Evolutionary conservation across 2,888 invertebrate genomes (phyloP), one percentile per base, ranked within the genome.

Genomic region (Macrophya annulata): DNA sequence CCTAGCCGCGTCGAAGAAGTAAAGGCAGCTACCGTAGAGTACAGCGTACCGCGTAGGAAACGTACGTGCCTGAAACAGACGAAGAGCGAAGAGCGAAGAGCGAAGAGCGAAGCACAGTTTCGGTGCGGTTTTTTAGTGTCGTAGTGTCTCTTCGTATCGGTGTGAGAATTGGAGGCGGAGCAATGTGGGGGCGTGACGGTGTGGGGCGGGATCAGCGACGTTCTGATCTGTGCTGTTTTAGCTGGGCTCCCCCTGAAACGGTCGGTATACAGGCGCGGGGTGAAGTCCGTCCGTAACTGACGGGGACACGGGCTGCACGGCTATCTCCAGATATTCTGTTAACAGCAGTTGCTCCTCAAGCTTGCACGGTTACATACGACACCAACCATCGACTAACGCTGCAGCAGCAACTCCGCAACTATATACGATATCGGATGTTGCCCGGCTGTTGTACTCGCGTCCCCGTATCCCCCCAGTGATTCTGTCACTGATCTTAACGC

Each of bases 331-430:
- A 86, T 91, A 90, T 88, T 76, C 90, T 90, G 92, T 92, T 92
- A 92, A 92, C 92, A 90, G 91, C 92, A 92, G 92, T 92, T 91
- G 91, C 90, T 90, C 89, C 89, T 87, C 86, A 90, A 90, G 90
- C 91, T 40, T 79, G 79, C 84, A 51, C 37, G 48, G 48, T 71
- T 31, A 68, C 71, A 81, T 55, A 83, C 83, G 45, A 45, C 71
- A 68, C 6, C 55, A 10, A 31, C 37, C 43, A 37, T n/a, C 25
- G 55, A 68, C 21, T 21, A 51, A 21, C 77, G 81, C 81, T 17
- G 59, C 31, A 72, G 1, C 45, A 21, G 15, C 77, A 48, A 48
- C 25, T 62, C 15, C 17, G 76, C 48, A 48, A 55, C 68, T 15
- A 31, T 37, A 68, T 55, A 55, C 55, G 55, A 55, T 55, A 55